These are phyloP conservation scores for Bolinopsis microptera DNA, from an alignment of 37 sponge, comb jelly and placozoan species.

Conservation along the genomic window DNA sequence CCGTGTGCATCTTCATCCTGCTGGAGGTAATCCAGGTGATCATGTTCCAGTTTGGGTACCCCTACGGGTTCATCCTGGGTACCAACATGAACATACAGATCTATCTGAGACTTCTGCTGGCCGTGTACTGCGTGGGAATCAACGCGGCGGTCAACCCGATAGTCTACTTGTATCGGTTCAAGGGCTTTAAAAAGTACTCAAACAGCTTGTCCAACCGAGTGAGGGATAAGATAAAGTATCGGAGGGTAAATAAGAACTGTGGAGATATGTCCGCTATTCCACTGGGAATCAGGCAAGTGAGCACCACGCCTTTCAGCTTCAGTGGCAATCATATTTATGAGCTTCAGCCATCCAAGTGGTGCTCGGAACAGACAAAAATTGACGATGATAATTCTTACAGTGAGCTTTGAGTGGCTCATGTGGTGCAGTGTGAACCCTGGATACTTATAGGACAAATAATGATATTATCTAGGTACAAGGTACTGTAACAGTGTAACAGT, in stretches of 20 bases:
- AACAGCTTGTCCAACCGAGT: not conserved
- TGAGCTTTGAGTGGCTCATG: no score
- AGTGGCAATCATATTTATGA: not conserved
- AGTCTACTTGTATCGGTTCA: not conserved
- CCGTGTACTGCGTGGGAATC: conserved; percentile 43
- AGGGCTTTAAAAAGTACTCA: not conserved
- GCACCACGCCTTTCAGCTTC: not conserved
- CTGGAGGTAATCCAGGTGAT: conserved; percentile 23
- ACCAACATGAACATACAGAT: not conserved
- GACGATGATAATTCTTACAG: no score
- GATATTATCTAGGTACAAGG: no score
- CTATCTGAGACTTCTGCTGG: not conserved
- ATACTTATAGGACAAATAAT: no score
- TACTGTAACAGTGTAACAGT: no score
- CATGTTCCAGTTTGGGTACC: not conserved
- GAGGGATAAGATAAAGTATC: not conserved
- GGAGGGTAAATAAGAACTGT: not conserved
- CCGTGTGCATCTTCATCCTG: not conserved
- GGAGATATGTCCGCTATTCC: not conserved
- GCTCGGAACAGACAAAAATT: not conserved
- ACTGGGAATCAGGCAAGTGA: not conserved
- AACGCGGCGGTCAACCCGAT: conserved; percentile 17
- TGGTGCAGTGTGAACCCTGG: no score
- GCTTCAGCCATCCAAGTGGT: not conserved
- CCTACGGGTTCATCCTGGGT: not conserved